Conservation (phyloP, 2,888 invertebrate genomes). For the Dermolepida albohirtum region DNA sequence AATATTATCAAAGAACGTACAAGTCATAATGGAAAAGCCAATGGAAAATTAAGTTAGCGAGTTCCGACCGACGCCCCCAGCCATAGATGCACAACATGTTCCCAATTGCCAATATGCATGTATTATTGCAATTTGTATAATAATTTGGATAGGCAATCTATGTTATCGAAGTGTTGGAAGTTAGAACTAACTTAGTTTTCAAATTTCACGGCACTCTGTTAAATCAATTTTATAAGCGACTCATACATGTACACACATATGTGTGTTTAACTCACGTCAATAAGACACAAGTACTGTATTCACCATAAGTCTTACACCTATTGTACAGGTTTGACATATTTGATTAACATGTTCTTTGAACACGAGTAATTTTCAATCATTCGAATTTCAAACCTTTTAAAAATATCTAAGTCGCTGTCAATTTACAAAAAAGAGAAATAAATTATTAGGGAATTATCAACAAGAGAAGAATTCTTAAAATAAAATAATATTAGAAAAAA, state of each 20-base stretch:
- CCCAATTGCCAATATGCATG: slow-evolving; percentile 54
- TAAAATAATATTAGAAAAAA: too few species aligned
- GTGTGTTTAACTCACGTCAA: too few species aligned
- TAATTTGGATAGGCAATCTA: slow-evolving; percentile 52
- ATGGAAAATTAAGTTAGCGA: slow-evolving; percentile 51
- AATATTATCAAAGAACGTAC: slow-evolving; percentile 44
- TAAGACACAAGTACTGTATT: too few species aligned
- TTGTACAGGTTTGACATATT: too few species aligned
- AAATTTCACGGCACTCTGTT: slow-evolving; percentile 40
- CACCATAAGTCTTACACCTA: not conserved
- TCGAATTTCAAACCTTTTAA: too few species aligned
- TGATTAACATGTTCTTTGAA: too few species aligned
- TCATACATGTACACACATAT: not conserved
- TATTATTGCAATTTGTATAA: slow-evolving; percentile 56
- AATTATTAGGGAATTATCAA: too few species aligned
- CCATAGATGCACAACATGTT: slow-evolving; percentile 51
- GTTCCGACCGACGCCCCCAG: slow-evolving; percentile 52
- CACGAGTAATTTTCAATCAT: too few species aligned
- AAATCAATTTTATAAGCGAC: slow-evolving; percentile 44
- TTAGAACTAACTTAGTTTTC: slow-evolving; percentile 43
- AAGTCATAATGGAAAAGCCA: slow-evolving; percentile 50
- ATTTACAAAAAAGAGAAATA: too few species aligned
- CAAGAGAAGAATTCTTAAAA: too few species aligned
- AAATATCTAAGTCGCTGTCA: too few species aligned
- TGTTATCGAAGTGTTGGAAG: slow-evolving; percentile 44